These are phyloP conservation scores for Frieseomelitta varia DNA, from an alignment of 1,140 invertebrate species.

Conservation along the genomic window DNA sequence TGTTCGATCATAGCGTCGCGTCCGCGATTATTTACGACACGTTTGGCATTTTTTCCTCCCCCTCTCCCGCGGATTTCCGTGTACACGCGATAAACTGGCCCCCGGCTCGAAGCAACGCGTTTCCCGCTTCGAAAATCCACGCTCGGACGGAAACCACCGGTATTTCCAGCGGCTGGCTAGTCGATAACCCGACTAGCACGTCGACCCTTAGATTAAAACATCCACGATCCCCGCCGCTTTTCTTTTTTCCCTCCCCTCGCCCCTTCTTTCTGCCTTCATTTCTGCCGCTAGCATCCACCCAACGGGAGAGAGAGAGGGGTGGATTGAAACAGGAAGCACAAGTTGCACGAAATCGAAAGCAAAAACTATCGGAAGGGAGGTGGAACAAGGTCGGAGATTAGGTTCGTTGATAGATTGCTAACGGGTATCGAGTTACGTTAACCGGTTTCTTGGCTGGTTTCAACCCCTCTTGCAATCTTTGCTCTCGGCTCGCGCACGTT, in stretches of 20 bases:
- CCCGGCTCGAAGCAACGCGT: slow-evolving; percentile 17
- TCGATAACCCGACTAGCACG: slow-evolving; percentile 52
- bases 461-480: not conserved
- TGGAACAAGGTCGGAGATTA: not conserved
- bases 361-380: not conserved
- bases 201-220: slow-evolving; percentile 65
- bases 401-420: not conserved
- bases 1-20: slow-evolving; percentile 16
- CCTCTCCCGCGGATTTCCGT: slow-evolving; percentile 6
- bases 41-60: slow-evolving; percentile 46
- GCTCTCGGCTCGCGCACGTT: no score
- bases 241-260: not conserved
- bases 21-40: slow-evolving; percentile 56
- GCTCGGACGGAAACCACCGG: not conserved
- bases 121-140: slow-evolving; percentile 35
- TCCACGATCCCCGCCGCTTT: slow-evolving; percentile 26
- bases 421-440: not conserved
- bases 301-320: not conserved
- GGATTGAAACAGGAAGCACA: slow-evolving; percentile 52
- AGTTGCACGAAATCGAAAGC: slow-evolving; percentile 30
- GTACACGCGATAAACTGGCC: slow-evolving; percentile 30
- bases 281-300: not conserved
- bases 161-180: slow-evolving; percentile 27
- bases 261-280: slow-evolving; percentile 1
- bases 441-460: not conserved